Base-by-base conservation (phyloP, 2,797 vertebrate species). In the Microtus agrestis region DNA sequence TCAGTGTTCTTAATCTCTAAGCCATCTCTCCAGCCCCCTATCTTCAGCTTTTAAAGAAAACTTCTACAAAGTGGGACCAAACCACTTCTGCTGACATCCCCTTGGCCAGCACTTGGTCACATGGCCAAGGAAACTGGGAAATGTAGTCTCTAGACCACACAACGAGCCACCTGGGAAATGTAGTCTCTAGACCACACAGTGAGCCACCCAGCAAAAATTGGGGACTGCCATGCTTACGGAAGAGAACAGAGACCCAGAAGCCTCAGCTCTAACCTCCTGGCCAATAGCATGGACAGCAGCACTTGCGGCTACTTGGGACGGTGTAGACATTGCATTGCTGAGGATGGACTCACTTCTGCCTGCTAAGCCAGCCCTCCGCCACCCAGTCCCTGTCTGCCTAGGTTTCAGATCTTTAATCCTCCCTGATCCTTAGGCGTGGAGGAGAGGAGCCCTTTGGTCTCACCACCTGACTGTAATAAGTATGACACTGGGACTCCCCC, bases 121-220 rank as follows among this genome's bases (percentile, higher is more conserved):
- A 21, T 76, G 89, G 25, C 76, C 92, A 74, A 40, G 84, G 80
- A 91, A 23, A 51, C 69, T 96, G 94, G 93, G 85, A 95, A 84
- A 79, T 94, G 92, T 93, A 94, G 94, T 94, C 51, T 92, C 40
- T n/a, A 21, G 19, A 6, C 13, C 19, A 59, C 51, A 2, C 37
- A 6, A 34, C 86, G 40, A 25, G 43, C 6, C 48, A 34, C 14
- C 69, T 96, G 94, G 93, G 85, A 95, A 84, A 79, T 94, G 92
- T 93, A 94, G 94, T 94, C 51, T 92, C 40, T n/a, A 21, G 19
- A 6, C 13, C 19, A 59, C 51, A 2, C 37, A 6, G 37, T 81
- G 40, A 25, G 43, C 6, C 48, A 34, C 14, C 69, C 59, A 31
- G 88, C 81, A 90, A 61, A 92, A 67, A 29, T 5, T 65, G 27